Conservation (phyloP, 2,113 vertebrate genomes). For the Ursus arctos region DNA sequence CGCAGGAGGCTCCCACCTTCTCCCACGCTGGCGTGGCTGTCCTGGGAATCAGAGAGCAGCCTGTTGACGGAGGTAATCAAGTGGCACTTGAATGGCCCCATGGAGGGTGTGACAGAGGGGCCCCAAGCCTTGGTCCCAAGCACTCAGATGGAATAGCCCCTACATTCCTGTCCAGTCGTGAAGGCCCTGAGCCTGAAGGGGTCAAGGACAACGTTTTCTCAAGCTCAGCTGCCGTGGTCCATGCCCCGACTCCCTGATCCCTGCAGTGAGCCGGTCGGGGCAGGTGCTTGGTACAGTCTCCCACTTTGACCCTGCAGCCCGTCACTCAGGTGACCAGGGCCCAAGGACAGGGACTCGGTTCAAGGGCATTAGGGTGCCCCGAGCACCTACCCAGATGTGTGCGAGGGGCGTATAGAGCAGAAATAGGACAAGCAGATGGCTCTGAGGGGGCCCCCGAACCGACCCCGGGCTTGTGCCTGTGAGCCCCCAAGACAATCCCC, state of each 20-base stretch:
- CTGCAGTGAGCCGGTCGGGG: too few relatives aligned
- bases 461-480: background rate
- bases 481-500: too few relatives aligned
- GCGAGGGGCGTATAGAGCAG: too few relatives aligned
- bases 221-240: accelerated
- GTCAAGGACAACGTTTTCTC: too few relatives aligned
- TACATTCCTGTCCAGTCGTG: background rate
- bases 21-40: background rate
- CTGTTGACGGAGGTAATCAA: background rate
- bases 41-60: background rate
- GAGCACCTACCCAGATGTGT: background rate
- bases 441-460: background rate
- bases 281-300: too few relatives aligned
- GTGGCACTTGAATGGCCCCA: background rate
- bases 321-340: accelerated
- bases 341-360: accelerated
- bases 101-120: background rate
- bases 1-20: accelerated
- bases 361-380: accelerated
- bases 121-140: background rate
- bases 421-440: background rate
- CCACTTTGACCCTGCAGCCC: accelerated
- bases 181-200: background rate
- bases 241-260: accelerated
- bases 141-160: too few relatives aligned